Evolutionary conservation across 92 coral and sea anemone species (phyloP).

Genomic region (Phenganax subtilis): DNA sequence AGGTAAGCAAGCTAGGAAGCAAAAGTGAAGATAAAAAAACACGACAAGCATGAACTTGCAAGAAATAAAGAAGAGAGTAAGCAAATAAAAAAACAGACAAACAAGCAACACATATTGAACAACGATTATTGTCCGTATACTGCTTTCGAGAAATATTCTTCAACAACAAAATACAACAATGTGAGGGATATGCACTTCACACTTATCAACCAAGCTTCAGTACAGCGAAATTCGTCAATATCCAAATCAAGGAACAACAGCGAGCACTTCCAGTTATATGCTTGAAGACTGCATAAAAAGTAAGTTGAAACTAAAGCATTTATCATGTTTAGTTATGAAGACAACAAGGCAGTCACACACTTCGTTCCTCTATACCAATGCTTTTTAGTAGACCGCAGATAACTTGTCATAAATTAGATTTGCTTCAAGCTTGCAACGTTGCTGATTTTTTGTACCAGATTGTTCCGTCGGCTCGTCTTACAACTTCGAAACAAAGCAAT

Average conservation of each 20-base stretch:
- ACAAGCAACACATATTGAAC: neutral
- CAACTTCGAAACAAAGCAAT: neutral
- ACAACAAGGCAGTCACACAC: too few species aligned
- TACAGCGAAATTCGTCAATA: neutral
- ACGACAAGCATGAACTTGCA: neutral
- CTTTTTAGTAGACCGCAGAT: too few species aligned
- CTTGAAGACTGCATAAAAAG: slow-evolving; percentile 8
- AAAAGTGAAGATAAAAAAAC: neutral
- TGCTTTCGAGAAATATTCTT: slow-evolving; percentile 17
- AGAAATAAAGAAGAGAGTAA: neutral
- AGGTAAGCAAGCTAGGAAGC: too few species aligned
- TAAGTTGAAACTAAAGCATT: neutral
- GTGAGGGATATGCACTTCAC: slow-evolving; percentile 8
- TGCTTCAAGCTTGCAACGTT: too few species aligned
- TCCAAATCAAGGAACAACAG: slow-evolving; percentile 12
- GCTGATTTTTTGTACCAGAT: neutral
- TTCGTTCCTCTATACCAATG: too few species aligned
- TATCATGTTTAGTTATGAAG: neutral
- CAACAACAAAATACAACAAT: slow-evolving; percentile 1
- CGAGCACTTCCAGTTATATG: slow-evolving; percentile 4
- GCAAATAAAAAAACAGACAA: neutral
- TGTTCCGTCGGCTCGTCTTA: neutral
- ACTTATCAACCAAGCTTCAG: slow-evolving; percentile 18
- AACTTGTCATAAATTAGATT: too few species aligned
- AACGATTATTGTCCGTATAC: neutral